Base-by-base conservation (phyloP, 2,797 vertebrate species). In the Enteromius afrohamiltoni region DNA sequence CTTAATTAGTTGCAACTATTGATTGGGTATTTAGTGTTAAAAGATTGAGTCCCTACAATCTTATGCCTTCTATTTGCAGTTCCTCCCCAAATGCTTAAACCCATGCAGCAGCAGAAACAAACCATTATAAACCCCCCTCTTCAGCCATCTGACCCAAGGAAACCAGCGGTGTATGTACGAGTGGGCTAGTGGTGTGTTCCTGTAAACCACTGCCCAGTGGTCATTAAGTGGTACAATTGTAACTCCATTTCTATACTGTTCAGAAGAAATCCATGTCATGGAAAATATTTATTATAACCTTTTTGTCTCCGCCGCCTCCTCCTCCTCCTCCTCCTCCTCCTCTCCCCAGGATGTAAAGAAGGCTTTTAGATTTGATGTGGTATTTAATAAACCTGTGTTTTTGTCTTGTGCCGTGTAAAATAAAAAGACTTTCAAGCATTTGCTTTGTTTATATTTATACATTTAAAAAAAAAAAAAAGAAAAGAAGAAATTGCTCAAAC, bases 241-340 rank as follows among this genome's bases (percentile, higher is more conserved):
- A 11, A 45, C 42, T 11, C 10, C 0, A n/a, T 45, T 45, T 45
- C 42, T 45, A 11, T 45, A 45, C 51, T 0, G 55, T 58, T 58
- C 13, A 58, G n/a, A 58, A 58, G 21, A n/a, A 58, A 11, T 45
- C 11, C 10, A 45, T 13, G n/a, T 58, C n/a, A 23, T 58, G 42
- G 42, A 45, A 45, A 42, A 42, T 40, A 40, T 40, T 40, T 40
- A 37, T 37, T 37, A 37, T 42, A 42, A 42, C 40, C 40, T 3
- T 3, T 13, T 53, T 74, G 0, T 37, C 11, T 55, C 19, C 26
- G 7, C n/a, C 11, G 19, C 0, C 7, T 13, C 13, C n/a, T n/a
- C 19, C 26, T 14, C n/a, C 11, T 29, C 0, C 7, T 13, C 13
- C n/a, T n/a, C 19, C 26, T 14, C n/a, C 11, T 29, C 0, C 7